phyloP scores from a whole-genome alignment of 2,888 invertebrate species.

The Tenodera sinensis region DNA sequence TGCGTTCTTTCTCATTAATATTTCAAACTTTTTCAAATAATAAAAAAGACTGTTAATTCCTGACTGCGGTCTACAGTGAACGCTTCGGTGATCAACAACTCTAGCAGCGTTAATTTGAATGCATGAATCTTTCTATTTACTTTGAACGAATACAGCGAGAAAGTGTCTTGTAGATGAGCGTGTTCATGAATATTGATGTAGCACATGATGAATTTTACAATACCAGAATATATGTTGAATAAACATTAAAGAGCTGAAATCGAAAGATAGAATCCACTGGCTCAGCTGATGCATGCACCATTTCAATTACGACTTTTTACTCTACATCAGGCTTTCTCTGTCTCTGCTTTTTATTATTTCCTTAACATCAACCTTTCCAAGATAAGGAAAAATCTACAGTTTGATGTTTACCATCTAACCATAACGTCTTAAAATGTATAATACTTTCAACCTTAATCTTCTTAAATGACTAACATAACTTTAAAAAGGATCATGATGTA shows the following conservation, averaged over 20 bases:
- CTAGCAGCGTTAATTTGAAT: not conserved
- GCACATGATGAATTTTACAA: not conserved
- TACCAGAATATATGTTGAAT: not conserved
- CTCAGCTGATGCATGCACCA: not conserved
- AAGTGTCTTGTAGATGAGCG: not conserved
- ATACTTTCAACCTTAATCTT: no score
- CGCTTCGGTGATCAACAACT: not conserved
- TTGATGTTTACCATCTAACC: no score
- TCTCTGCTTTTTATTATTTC: not conserved
- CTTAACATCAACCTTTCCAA: not conserved
- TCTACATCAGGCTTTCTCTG: not conserved
- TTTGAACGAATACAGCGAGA: not conserved
- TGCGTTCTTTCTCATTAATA: not conserved
- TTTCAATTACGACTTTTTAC: not conserved
- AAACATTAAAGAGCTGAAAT: not conserved
- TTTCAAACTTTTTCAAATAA: not conserved
- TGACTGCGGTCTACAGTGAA: not conserved
- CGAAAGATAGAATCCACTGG: not conserved
- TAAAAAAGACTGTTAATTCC: not conserved
- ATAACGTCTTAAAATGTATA: no score
- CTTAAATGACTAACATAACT: no score
- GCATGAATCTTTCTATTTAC: not conserved
- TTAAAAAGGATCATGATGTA: no score
- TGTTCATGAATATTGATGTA: not conserved
- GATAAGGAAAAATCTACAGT: no score